Percentiles rank a stretch among this genome's conserved stretches.
These are phyloP conservation scores for Spodoptera picta DNA, from an alignment of 2,888 invertebrate species.

Conservation along the genomic window DNA sequence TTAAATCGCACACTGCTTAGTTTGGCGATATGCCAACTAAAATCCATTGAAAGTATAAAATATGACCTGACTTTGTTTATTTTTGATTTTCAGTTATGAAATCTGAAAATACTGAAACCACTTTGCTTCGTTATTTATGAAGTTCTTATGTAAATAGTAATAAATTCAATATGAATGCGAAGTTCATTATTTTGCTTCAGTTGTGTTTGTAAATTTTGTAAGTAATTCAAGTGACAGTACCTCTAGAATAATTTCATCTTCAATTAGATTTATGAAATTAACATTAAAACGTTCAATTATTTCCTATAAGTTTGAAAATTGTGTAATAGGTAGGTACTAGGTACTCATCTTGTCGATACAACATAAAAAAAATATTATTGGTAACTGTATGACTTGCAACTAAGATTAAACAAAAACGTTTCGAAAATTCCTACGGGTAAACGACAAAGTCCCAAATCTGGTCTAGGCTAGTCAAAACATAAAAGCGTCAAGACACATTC, in stretches of 20 bases:
- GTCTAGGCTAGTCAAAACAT: neutral
- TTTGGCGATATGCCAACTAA: conserved; percentile 29
- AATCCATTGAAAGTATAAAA: conserved; percentile 26
- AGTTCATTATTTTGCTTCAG: neutral
- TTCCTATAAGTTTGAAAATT: too few relatives aligned
- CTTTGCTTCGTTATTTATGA: conserved; percentile 31
- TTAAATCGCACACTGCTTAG: neutral
- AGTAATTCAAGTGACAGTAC: too few relatives aligned
- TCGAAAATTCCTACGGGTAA: too few relatives aligned
- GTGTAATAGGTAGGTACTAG: too few relatives aligned
- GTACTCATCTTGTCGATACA: too few relatives aligned
- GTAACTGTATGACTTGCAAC: too few relatives aligned
- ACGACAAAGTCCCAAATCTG: too few relatives aligned
- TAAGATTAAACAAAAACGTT: too few relatives aligned
- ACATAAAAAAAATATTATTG: too few relatives aligned
- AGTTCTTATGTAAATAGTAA: conserved; percentile 13
- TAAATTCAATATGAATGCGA: conserved; percentile 6
- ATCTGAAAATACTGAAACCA: conserved; percentile 18
- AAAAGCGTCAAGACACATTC: conserved; percentile 4
- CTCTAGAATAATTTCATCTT: too few relatives aligned
- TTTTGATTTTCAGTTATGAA: conserved; percentile 38
- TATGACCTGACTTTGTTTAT: conserved; percentile 36
- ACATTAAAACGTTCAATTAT: too few relatives aligned
- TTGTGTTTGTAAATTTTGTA: too few relatives aligned
- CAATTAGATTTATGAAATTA: neutral